These are phyloP conservation scores for Macrosiphum euphorbiae DNA, from an alignment of 2,888 invertebrate genomes.

Conservation along the genomic window DNA sequence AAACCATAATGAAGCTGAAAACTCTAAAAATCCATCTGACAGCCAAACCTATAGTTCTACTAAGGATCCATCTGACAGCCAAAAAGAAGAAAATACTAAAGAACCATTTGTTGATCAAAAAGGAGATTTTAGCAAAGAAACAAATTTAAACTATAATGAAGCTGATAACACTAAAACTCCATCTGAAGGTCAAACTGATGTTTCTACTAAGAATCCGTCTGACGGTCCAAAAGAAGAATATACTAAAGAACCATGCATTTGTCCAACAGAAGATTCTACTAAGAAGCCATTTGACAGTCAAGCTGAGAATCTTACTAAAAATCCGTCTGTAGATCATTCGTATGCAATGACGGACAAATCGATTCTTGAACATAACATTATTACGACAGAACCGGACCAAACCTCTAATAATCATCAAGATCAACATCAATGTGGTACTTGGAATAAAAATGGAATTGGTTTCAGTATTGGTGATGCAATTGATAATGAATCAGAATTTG, in stretches of 20 bases:
- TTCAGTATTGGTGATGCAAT: constrained; percentile 76
- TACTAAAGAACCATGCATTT: not conserved
- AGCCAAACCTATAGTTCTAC: not conserved
- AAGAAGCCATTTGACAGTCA: not conserved
- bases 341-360: not conserved
- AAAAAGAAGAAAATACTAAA: not conserved
- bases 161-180: not conserved
- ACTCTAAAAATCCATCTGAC: not conserved
- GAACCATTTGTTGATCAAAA: not conserved
- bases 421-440: constrained; percentile 75
- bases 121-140: not conserved
- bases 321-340: not conserved
- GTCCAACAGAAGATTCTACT: not conserved
- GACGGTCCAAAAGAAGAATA: not conserved
- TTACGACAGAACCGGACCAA: not conserved
- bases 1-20: not conserved
- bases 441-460: constrained; percentile 80
- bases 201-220: not conserved
- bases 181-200: not conserved
- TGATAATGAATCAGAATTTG: constrained; percentile 80
- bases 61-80: not conserved
- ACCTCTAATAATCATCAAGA: not conserved
- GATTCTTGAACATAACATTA: not conserved
- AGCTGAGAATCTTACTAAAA: not conserved
- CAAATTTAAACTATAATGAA: not conserved